Percentiles rank a stretch among this genome's conserved stretches.
Evolutionary conservation across 2,113 vertebrate species (phyloP).

Genomic region (Corythaeola cristata): DNA sequence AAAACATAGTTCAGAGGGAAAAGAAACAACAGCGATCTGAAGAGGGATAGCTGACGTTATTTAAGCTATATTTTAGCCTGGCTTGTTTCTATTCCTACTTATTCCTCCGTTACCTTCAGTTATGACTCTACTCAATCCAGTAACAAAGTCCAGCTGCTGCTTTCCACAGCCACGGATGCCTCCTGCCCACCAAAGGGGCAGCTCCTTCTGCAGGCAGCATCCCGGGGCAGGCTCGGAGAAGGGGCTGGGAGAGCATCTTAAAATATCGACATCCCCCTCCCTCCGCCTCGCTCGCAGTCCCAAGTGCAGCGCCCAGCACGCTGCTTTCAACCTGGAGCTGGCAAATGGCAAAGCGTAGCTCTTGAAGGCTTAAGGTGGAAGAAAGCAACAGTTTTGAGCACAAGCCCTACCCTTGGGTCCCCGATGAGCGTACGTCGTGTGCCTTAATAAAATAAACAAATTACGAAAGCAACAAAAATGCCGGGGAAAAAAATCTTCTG

Average conservation of each 20-base stretch:
- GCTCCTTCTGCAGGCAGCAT: neutral
- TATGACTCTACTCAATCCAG: neutral
- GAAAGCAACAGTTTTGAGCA: neutral
- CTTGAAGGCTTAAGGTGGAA: neutral
- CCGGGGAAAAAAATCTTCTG: neutral
- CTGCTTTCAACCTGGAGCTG: neutral
- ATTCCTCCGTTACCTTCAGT: neutral
- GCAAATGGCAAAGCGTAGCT: fast-evolving
- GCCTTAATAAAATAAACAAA: neutral
- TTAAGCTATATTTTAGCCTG: neutral
- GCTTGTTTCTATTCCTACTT: neutral
- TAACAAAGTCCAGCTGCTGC: neutral
- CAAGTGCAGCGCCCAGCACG: fast-evolving
- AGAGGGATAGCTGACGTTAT: neutral
- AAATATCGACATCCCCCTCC: neutral
- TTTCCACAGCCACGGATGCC: neutral
- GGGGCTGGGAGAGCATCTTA: neutral
- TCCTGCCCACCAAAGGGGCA: neutral
- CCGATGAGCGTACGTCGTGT: fast-evolving
- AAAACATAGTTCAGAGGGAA: neutral
- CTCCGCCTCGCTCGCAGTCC: fast-evolving
- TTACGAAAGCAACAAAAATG: neutral
- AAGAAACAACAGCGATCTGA: neutral
- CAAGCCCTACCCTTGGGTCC: neutral
- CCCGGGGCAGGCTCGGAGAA: neutral